phyloP scores from a whole-genome alignment of 2,797 vertebrate genomes.

The Rachycentron canadum region DNA sequence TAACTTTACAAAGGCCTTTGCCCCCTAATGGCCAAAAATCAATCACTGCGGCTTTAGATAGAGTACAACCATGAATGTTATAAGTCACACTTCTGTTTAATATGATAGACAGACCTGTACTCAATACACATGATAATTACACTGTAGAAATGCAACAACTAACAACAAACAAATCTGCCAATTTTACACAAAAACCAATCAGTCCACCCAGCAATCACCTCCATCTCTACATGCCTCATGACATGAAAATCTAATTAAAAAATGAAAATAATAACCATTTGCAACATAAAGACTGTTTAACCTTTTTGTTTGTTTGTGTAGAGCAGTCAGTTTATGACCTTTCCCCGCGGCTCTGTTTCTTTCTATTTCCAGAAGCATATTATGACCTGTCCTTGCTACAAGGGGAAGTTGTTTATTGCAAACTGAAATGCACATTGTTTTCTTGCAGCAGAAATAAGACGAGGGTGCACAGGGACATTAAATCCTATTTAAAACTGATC shows the following conservation, averaged over 20 bases:
- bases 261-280: not conserved
- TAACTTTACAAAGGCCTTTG: not conserved
- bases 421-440: constrained; percentile 8
- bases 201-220: not conserved
- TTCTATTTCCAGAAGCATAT: constrained; percentile 14
- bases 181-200: constrained; percentile 3
- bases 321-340: not conserved
- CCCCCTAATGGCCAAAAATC: not conserved
- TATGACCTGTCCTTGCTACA: constrained; percentile 23
- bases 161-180: not conserved
- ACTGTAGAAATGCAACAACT: not conserved
- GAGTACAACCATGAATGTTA: not conserved
- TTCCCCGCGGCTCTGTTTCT: not conserved
- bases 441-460: constrained; percentile 6
- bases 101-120: not conserved
- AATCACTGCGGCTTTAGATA: not conserved
- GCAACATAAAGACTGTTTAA: not conserved
- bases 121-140: not conserved
- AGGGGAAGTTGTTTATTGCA: constrained; percentile 22
- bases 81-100: not conserved
- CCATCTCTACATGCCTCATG: not conserved
- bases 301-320: constrained; percentile 11
- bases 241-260: not conserved
- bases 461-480: not conserved
- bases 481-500: not conserved